A percentile compares a stretch with the other conserved stretches of the same genome.
These are phyloP conservation scores for Lanistes nyassanus DNA, from an alignment of 1,140 invertebrate genomes.

Conservation along the genomic window DNA sequence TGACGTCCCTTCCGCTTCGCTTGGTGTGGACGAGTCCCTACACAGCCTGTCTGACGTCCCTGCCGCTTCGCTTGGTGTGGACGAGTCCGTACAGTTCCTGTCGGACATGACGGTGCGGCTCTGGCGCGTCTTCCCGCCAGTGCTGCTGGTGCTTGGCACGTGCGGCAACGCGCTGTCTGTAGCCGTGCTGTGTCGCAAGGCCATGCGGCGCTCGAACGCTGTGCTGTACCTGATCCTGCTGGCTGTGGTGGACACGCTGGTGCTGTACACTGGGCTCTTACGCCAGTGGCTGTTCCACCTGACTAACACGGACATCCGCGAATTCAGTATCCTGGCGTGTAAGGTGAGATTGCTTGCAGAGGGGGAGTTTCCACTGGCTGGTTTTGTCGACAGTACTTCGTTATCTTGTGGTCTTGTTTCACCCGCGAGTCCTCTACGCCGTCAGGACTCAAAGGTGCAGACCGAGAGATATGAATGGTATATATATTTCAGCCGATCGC, in stretches of 20 bases:
- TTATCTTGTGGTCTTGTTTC: too few species aligned
- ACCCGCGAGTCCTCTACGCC: too few species aligned
- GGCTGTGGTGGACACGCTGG: constrained; percentile 34
- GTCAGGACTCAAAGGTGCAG: too few species aligned
- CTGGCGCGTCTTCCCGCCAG: constrained; percentile 33
- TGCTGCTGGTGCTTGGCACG: constrained; percentile 39
- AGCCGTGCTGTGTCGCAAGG: constrained; percentile 29
- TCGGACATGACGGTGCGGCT: constrained; percentile 10
- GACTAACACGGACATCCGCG: constrained; percentile 35
- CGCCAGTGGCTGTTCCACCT: constrained; percentile 37
- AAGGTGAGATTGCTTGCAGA: constrained; percentile 26
- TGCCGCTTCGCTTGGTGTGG: background rate
- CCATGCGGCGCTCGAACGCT: constrained; percentile 27
- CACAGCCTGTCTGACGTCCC: too few species aligned
- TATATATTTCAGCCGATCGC: too few species aligned
- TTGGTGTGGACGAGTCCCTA: background rate
- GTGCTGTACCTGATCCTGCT: constrained; percentile 39
- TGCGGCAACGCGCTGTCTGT: constrained; percentile 43
- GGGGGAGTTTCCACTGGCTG: background rate
- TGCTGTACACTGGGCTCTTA: constrained; percentile 46
- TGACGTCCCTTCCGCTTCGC: background rate
- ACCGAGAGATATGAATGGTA: too few species aligned
- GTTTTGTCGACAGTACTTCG: too few species aligned
- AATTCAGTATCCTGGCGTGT: constrained; percentile 19
- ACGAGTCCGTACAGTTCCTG: background rate